Conservation (phyloP, 2,888 invertebrate species). For the Dione vanillae region DNA sequence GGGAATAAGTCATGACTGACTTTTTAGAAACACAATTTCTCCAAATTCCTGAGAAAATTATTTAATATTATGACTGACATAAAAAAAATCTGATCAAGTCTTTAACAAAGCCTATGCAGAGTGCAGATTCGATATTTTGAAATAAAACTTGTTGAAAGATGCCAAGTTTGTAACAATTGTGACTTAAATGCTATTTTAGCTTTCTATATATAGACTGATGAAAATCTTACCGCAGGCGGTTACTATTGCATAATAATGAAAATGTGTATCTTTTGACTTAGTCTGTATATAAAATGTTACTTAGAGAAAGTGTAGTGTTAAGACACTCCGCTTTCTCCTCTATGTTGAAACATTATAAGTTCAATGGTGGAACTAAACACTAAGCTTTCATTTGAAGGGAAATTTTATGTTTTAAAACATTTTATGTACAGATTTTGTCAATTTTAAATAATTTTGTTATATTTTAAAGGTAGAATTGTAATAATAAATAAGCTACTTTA, state of each 20-base stretch:
- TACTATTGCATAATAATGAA: neutral
- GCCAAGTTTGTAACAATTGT: neutral
- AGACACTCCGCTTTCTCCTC: too few relatives aligned
- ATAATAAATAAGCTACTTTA: slow-evolving; percentile 10
- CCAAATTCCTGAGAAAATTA: neutral
- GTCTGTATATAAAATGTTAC: neutral
- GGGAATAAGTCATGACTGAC: neutral
- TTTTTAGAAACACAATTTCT: neutral
- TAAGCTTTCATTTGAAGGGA: too few relatives aligned
- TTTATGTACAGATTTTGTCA: slow-evolving; percentile 5
- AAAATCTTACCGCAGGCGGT: slow-evolving; percentile 21
- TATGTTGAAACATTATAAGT: too few relatives aligned
- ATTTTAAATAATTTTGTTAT: neutral
- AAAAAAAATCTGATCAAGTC: neutral
- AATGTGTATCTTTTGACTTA: neutral
- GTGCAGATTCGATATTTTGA: neutral
- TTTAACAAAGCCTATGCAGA: neutral
- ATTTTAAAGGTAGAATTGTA: neutral
- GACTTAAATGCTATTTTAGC: slow-evolving; percentile 1
- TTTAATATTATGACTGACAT: neutral
- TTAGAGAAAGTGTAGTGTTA: too few relatives aligned
- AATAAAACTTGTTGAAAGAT: neutral
- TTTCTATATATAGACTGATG: slow-evolving; percentile 12
- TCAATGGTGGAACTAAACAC: too few relatives aligned
- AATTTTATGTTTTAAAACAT: neutral